Conservation (phyloP, 2,113 vertebrate species). For the Bucco capensis region DNA sequence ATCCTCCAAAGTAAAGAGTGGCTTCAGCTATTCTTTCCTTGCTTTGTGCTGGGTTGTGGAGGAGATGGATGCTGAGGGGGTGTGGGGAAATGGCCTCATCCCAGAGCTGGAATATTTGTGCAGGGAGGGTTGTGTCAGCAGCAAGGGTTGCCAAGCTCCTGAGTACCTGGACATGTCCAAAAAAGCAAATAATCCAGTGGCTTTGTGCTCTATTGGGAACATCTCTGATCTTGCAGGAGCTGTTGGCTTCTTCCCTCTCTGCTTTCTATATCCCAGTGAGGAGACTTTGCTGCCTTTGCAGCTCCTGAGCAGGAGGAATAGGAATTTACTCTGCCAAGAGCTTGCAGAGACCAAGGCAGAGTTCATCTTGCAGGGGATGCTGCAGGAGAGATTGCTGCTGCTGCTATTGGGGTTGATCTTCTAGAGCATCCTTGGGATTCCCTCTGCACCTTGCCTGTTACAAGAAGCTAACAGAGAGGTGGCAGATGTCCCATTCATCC, state of each 20-base stretch:
- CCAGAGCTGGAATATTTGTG: neutral
- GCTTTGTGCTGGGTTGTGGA: neutral
- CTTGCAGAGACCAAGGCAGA: accelerated
- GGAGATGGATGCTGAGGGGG: neutral
- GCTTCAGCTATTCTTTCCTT: neutral
- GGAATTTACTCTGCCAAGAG: neutral
- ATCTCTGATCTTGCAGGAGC: neutral
- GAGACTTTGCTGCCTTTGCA: neutral
- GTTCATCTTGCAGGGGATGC: accelerated
- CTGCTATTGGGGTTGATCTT: neutral
- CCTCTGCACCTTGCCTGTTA: neutral
- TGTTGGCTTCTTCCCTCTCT: accelerated
- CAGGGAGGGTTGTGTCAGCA: neutral
- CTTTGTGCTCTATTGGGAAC: neutral
- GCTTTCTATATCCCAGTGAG: neutral
- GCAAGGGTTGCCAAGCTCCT: neutral
- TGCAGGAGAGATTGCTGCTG: neutral
- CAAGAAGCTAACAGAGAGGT: too few species aligned
- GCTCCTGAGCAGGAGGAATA: neutral
- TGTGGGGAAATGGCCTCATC: too few species aligned
- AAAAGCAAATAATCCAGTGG: neutral
- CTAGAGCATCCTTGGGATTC: neutral
- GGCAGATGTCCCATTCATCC: too few species aligned
- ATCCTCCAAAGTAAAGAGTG: neutral
- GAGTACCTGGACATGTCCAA: neutral